phyloP scores from a whole-genome alignment of 2,797 vertebrate species.

The Sebastes nivosus region DNA sequence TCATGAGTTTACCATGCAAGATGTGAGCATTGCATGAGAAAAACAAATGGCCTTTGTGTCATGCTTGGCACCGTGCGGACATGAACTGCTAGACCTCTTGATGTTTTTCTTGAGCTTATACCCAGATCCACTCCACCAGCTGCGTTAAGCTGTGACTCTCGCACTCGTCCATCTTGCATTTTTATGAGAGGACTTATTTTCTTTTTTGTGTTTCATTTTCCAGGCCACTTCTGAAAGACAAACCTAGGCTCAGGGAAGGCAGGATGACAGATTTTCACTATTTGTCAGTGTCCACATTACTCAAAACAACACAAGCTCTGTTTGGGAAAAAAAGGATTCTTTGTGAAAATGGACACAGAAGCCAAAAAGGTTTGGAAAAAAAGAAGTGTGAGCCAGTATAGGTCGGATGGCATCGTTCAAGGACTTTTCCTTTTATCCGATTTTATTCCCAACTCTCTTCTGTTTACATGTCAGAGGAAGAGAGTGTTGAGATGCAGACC shows the following conservation, averaged over 20 bases:
- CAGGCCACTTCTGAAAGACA: constrained; percentile 64
- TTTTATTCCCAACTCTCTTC: constrained; percentile 24
- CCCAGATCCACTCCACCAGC: constrained; percentile 70
- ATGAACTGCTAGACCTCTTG: constrained; percentile 48
- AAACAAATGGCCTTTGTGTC: constrained; percentile 73
- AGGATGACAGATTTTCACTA: constrained; percentile 49
- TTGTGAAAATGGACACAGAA: background rate
- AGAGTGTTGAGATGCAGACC: constrained; percentile 55
- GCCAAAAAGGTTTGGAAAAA: constrained; percentile 35
- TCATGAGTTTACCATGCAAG: constrained; percentile 6
- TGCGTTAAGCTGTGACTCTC: constrained; percentile 56
- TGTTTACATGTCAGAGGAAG: constrained; percentile 69
- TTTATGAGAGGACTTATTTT: constrained; percentile 62
- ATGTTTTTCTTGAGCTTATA: constrained; percentile 64
- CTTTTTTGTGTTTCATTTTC: constrained; percentile 32
- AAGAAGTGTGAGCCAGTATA: background rate
- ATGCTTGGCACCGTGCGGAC: constrained; percentile 62
- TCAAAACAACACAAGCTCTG: constrained; percentile 44
- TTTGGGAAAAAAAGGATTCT: constrained; percentile 31
- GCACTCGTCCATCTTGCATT: constrained; percentile 62
- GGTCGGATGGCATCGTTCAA: constrained; percentile 22
- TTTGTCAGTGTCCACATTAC: constrained; percentile 52
- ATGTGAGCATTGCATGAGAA: constrained; percentile 53
- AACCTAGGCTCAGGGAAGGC: constrained; percentile 40
- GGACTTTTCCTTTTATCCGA: constrained; percentile 27